Evolutionary conservation across 2,113 vertebrate genomes (phyloP).

Genomic region (Peromyscus polionotus): DNA sequence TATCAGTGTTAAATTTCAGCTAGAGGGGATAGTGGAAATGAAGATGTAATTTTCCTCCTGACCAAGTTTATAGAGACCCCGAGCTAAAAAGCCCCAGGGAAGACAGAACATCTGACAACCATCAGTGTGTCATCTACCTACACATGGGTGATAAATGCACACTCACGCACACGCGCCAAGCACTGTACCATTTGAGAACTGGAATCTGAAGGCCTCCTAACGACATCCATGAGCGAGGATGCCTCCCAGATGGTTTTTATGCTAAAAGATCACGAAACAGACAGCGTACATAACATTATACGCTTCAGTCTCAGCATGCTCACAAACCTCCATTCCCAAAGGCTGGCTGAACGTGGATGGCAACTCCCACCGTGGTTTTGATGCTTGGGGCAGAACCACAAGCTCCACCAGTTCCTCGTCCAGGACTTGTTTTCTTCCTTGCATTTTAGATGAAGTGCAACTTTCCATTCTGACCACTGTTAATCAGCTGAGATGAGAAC

Average conservation of each 20-base stretch:
- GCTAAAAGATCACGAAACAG: neutral
- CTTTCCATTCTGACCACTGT: neutral
- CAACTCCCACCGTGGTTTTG: neutral
- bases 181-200: neutral
- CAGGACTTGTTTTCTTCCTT: slow-evolving; percentile 20
- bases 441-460: slow-evolving; percentile 18
- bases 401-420: neutral
- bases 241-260: neutral
- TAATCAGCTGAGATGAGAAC: neutral
- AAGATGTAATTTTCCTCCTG: slow-evolving; percentile 23
- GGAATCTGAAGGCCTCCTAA: slow-evolving; percentile 9
- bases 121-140: neutral
- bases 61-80: neutral
- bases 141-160: neutral
- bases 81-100: neutral
- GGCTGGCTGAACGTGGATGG: neutral
- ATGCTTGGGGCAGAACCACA: neutral
- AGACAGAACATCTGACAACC: neutral
- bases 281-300: neutral
- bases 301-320: neutral
- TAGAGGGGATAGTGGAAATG: slow-evolving; percentile 23
- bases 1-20: slow-evolving; percentile 32
- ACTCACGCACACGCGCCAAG: neutral
- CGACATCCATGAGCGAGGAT: neutral
- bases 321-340: neutral